Evolutionary conservation across 2,113 vertebrate species (phyloP).

Genomic region (Thomomys bottae): DNA sequence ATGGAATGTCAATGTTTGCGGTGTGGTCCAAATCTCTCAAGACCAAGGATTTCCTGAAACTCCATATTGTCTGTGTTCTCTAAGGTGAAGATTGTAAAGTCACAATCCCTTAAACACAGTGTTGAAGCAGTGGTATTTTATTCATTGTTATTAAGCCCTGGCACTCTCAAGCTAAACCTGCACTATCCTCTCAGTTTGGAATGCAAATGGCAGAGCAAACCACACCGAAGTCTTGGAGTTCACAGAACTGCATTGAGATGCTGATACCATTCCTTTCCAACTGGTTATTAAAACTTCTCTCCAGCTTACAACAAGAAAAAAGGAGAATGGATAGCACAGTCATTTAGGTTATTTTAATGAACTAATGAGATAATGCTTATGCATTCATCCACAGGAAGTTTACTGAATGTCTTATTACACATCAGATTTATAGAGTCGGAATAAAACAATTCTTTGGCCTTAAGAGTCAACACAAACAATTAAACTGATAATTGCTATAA

Average conservation of each 20-base stretch:
- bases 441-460: neutral
- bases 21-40: slow-evolving; percentile 80
- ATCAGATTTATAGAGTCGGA: neutral
- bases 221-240: neutral
- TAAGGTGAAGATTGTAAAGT: slow-evolving; percentile 48
- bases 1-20: slow-evolving; percentile 60
- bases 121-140: slow-evolving; percentile 52
- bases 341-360: neutral
- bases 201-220: neutral
- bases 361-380: neutral
- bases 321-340: neutral
- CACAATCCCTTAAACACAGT: slow-evolving; percentile 57
- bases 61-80: slow-evolving; percentile 68
- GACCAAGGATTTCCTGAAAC: slow-evolving; percentile 79
- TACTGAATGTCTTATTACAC: neutral
- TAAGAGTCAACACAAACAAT: neutral
- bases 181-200: neutral
- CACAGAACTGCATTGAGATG: neutral
- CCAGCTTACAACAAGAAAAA: neutral
- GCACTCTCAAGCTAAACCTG: neutral
- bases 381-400: neutral
- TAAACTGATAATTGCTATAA: neutral
- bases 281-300: neutral
- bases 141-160: slow-evolving; percentile 24
- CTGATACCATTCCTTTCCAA: neutral